Conservation (phyloP, 1,140 invertebrate species). For the Trypoxylus dichotomus region DNA sequence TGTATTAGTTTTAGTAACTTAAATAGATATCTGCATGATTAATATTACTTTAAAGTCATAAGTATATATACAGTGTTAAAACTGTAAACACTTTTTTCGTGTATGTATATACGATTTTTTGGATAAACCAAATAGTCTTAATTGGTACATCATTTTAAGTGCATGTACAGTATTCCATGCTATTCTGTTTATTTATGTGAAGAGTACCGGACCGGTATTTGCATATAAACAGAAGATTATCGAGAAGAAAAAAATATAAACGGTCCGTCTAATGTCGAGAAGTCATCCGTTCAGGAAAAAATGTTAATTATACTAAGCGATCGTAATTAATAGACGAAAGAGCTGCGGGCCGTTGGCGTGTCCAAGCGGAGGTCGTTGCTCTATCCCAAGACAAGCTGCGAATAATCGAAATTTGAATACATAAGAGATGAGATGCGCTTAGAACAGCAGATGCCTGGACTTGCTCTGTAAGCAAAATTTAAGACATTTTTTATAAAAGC, state of each 20-base stretch:
- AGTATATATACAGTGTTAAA: background rate
- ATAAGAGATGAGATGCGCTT: background rate
- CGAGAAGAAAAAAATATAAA: background rate
- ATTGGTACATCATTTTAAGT: background rate
- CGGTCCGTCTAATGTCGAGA: background rate
- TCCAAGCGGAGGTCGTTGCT: conserved; percentile 2
- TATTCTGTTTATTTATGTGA: background rate
- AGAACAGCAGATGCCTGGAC: background rate
- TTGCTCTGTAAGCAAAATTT: background rate
- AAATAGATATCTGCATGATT: background rate
- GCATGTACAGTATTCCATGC: background rate
- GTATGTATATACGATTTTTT: background rate
- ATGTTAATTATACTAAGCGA: conserved; percentile 21
- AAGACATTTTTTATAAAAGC: no score
- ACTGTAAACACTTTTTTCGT: background rate
- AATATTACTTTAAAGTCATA: background rate
- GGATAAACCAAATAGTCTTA: background rate
- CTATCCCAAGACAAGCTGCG: background rate
- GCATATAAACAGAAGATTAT: conserved; percentile 19
- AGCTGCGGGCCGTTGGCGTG: conserved; percentile 10
- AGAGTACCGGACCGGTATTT: background rate
- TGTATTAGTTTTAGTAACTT: no score
- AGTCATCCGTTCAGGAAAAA: conserved; percentile 8
- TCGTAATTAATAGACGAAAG: conserved; percentile 10
- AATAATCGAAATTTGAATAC: conserved; percentile 11